Evolutionary conservation across 2,113 vertebrate genomes (phyloP).

Genomic region (Sinocyclocheilus anshuiensis): DNA sequence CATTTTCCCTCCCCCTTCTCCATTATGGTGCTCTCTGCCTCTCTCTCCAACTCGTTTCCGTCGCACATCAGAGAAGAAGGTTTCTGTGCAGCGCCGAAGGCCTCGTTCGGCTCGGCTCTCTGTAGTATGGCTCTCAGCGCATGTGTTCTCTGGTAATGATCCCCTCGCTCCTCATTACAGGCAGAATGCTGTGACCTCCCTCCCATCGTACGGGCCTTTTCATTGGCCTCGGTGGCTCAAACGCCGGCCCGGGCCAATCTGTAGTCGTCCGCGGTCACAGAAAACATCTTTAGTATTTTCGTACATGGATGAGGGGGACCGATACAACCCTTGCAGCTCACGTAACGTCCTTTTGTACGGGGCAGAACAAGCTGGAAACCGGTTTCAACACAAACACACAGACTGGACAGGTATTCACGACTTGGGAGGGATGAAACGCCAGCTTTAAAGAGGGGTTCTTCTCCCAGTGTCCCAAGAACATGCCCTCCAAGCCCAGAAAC

Average conservation of each 20-base stretch:
- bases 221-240: conserved; percentile 4
- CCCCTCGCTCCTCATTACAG: conserved; percentile 38
- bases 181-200: conserved; percentile 34
- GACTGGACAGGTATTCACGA: neutral
- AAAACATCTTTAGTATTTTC: conserved; percentile 26
- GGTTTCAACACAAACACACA: neutral
- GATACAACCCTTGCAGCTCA: conserved; percentile 1
- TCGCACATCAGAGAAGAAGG: conserved; percentile 9
- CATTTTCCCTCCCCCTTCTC: neutral
- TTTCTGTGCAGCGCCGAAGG: neutral
- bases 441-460: neutral
- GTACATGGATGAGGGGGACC: neutral
- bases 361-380: neutral
- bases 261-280: neutral
- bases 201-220: conserved; percentile 5
- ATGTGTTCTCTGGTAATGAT: conserved; percentile 27
- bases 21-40: neutral
- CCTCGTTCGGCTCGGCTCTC: conserved; percentile 40
- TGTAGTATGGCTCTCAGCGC: conserved; percentile 53
- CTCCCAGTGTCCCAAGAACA: neutral
- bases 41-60: neutral
- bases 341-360: neutral
- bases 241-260: neutral
- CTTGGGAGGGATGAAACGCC: neutral
- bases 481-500: neutral